Evolutionary conservation across 2,113 vertebrate species (phyloP).

Genomic region (Tragulus kanchil): DNA sequence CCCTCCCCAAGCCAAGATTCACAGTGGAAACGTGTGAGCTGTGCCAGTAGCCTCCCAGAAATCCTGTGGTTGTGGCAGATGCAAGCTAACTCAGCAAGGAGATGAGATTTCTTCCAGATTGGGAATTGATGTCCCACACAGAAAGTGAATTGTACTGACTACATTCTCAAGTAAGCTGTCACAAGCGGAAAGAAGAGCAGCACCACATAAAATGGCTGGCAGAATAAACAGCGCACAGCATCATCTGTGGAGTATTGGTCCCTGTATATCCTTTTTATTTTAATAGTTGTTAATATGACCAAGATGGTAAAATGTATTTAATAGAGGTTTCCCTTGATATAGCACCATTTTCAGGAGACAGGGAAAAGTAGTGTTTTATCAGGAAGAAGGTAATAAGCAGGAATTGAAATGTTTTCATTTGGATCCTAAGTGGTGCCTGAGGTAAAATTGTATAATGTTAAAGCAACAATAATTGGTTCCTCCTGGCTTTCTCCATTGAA

Average conservation of each 20-base stretch:
- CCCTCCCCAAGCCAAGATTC: slow-evolving; percentile 61
- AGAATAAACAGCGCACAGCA: slow-evolving; percentile 67
- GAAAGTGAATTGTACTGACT: slow-evolving; percentile 60
- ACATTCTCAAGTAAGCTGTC: slow-evolving; percentile 64
- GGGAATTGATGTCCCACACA: slow-evolving; percentile 70
- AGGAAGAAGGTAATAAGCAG: slow-evolving; percentile 75
- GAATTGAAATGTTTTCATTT: slow-evolving; percentile 84
- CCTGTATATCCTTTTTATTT: slow-evolving; percentile 58
- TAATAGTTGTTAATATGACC: slow-evolving; percentile 66
- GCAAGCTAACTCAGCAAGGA: slow-evolving; percentile 66
- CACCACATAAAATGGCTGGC: slow-evolving; percentile 45
- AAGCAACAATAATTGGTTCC: slow-evolving; percentile 86
- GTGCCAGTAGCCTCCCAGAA: slow-evolving; percentile 74
- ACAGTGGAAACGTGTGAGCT: slow-evolving; percentile 58
- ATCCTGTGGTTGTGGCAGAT: slow-evolving; percentile 72
- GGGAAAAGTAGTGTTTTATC: slow-evolving; percentile 62
- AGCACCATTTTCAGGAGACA: slow-evolving; percentile 38
- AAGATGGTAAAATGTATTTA: slow-evolving; percentile 69
- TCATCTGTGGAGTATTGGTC: slow-evolving; percentile 59
- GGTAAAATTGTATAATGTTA: slow-evolving; percentile 85
- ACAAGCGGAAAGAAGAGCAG: slow-evolving; percentile 38
- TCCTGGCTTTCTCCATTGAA: slow-evolving; percentile 84
- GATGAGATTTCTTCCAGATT: slow-evolving; percentile 73
- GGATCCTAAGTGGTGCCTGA: slow-evolving; percentile 82
- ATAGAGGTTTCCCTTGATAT: slow-evolving; percentile 15